These are phyloP conservation scores for Harpagus bidentatus DNA, from an alignment of 2,113 vertebrate species.

Conservation along the genomic window DNA sequence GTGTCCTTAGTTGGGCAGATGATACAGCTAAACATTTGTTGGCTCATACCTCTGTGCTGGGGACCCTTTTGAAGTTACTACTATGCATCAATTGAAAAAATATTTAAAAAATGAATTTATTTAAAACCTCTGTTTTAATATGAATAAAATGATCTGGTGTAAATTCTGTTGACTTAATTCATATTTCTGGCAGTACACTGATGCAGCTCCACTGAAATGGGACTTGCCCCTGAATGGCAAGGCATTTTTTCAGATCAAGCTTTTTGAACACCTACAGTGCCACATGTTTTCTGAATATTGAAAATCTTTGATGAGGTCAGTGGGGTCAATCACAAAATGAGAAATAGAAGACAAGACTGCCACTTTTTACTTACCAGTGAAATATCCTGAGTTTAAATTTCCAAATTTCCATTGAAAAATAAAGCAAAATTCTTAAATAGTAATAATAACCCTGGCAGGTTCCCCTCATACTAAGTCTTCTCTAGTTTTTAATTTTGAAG, in stretches of 20 bases:
- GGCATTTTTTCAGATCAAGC: background rate
- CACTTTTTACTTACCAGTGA: background rate
- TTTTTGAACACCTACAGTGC: background rate
- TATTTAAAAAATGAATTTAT: background rate
- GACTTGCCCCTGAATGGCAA: fast-evolving
- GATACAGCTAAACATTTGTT: background rate
- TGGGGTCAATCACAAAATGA: background rate
- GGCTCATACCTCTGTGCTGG: background rate
- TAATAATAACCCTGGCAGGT: background rate
- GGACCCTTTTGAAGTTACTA: background rate
- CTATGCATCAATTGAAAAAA: background rate
- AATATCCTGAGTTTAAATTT: background rate
- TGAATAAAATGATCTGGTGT: fast-evolving
- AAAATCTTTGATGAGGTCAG: background rate
- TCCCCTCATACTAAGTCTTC: background rate
- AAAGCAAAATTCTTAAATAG: background rate
- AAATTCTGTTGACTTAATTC: background rate
- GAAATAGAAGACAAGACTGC: background rate
- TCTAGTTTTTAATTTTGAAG: background rate
- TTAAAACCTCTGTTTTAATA: background rate
- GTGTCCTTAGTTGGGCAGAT: background rate
- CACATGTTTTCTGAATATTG: background rate
- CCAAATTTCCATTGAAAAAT: background rate
- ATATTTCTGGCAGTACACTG: background rate
- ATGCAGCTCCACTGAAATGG: background rate